phyloP scores from a whole-genome alignment of 2,113 vertebrate species.

The Brienomyrus brachyistius region DNA sequence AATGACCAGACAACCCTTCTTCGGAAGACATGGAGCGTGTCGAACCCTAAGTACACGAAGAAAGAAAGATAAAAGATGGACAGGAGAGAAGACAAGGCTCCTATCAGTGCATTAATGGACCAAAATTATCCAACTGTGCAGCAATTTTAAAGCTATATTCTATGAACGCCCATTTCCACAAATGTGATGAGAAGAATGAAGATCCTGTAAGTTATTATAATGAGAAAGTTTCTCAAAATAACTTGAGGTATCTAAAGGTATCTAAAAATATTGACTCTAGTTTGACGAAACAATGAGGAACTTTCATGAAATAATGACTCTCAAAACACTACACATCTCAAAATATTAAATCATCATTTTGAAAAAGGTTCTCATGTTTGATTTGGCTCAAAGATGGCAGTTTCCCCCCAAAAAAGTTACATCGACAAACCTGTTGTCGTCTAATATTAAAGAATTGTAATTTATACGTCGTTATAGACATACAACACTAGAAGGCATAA shows the following conservation, averaged over 20 bases:
- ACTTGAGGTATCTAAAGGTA: too few relatives aligned
- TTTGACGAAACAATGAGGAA: background rate
- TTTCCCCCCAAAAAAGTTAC: background rate
- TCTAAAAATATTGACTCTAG: background rate
- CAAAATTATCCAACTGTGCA: background rate
- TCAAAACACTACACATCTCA: background rate
- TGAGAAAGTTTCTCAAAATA: background rate
- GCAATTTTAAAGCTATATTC: background rate
- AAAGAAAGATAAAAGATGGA: background rate
- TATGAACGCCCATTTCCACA: background rate
- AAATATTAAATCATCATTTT: background rate
- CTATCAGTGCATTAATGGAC: background rate
- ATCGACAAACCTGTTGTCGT: background rate
- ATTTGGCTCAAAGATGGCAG: background rate
- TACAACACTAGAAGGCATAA: background rate
- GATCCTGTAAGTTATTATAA: background rate
- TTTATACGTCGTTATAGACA: background rate
- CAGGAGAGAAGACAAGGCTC: background rate
- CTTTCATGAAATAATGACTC: background rate
- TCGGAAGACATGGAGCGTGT: constrained; percentile 58
- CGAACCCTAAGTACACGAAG: constrained; percentile 43
- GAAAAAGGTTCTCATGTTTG: background rate
- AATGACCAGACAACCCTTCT: constrained; percentile 45
- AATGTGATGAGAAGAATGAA: background rate
- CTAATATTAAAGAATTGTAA: background rate